phyloP scores from a whole-genome alignment of 2,113 vertebrate species.

The Phycodurus eques region DNA sequence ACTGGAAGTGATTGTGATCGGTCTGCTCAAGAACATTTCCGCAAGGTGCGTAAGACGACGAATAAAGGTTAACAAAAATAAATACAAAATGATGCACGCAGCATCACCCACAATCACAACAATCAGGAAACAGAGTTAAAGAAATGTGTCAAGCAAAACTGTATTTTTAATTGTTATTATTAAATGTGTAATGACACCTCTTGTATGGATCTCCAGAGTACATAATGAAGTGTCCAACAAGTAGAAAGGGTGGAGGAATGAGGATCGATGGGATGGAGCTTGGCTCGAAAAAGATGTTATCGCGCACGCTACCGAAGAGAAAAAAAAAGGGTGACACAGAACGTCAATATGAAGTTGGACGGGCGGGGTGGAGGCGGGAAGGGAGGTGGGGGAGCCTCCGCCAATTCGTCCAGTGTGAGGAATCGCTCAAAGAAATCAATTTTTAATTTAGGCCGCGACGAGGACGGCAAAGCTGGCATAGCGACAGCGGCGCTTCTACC shows the following conservation, averaged over 20 bases:
- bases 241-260: not conserved
- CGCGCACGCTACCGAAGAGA: not conserved
- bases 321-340: conserved; percentile 33
- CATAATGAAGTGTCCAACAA: not conserved
- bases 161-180: not conserved
- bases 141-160: too few relatives aligned
- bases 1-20: too few relatives aligned
- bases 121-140: too few relatives aligned
- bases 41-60: too few relatives aligned
- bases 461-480: conserved; percentile 56
- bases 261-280: not conserved
- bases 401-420: conserved; percentile 50
- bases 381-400: conserved; percentile 20
- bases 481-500: conserved; percentile 33
- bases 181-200: not conserved
- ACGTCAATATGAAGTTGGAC: conserved; percentile 34
- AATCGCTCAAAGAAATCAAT: conserved; percentile 76
- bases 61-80: too few relatives aligned
- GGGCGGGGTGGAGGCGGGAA: conserved; percentile 13
- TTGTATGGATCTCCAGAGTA: not conserved
- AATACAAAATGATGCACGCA: too few relatives aligned
- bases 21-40: too few relatives aligned
- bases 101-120: too few relatives aligned
- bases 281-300: conserved; percentile 28
- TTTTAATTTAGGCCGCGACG: conserved; percentile 73